These are phyloP conservation scores for Apus apus DNA, from an alignment of 2,113 vertebrate genomes.

Conservation along the genomic window DNA sequence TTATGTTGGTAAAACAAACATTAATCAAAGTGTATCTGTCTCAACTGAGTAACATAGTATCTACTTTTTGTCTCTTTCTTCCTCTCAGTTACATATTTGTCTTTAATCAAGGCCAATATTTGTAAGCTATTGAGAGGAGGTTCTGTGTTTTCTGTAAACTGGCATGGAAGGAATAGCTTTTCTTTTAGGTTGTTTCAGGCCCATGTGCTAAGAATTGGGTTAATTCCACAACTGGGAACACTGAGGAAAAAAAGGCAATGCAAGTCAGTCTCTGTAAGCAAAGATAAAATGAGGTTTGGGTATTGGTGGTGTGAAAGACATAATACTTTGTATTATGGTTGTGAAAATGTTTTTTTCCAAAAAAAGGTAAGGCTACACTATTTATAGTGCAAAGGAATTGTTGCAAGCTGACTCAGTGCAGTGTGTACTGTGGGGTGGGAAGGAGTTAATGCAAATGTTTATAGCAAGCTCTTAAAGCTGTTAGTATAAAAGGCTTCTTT, in stretches of 20 bases:
- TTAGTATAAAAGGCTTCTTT: background rate
- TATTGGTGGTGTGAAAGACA: background rate
- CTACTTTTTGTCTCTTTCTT: background rate
- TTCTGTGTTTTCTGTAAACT: background rate
- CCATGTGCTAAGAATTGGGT: background rate
- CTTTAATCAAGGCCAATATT: background rate
- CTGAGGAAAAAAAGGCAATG: background rate
- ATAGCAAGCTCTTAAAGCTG: background rate
- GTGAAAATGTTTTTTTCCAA: background rate
- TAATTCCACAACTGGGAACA: background rate
- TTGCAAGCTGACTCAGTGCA: background rate
- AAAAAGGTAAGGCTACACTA: background rate
- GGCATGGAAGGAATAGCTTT: background rate
- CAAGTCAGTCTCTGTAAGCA: background rate
- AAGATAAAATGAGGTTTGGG: background rate
- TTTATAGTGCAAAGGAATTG: background rate
- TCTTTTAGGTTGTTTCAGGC: background rate
- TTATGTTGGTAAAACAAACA: background rate
- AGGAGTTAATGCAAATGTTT: background rate
- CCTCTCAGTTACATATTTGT: background rate
- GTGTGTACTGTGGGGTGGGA: rapidly evolving
- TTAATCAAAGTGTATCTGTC: background rate
- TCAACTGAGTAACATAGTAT: background rate
- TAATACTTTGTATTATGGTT: background rate
- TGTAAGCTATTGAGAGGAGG: background rate